Evolutionary conservation across 2,888 invertebrate genomes (phyloP).

Genomic region (Archaeoteleia sp.): DNA sequence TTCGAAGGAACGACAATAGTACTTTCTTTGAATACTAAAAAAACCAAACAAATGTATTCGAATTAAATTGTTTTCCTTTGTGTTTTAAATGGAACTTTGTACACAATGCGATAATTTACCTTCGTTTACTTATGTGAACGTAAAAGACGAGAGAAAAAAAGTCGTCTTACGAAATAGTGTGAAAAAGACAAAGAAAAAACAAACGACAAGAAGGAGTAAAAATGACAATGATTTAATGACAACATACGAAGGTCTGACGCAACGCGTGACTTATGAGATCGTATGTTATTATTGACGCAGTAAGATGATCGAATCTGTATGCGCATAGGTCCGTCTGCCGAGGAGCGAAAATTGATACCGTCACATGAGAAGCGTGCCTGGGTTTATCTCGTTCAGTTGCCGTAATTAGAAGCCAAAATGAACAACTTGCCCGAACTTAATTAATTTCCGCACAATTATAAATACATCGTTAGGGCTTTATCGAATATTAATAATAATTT

Average conservation of each 20-base stretch:
- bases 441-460: slow-evolving; percentile 28
- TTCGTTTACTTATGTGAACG: too few relatives aligned
- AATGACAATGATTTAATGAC: slow-evolving; percentile 30
- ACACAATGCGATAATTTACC: too few relatives aligned
- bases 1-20: too few relatives aligned
- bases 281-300: slow-evolving; percentile 26
- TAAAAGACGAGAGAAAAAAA: too few relatives aligned
- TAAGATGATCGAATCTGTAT: slow-evolving; percentile 7
- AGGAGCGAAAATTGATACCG: slow-evolving; percentile 39
- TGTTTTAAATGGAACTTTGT: too few relatives aligned
- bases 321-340: slow-evolving; percentile 15
- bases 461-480: too few relatives aligned
- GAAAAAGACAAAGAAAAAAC: slow-evolving; percentile 7
- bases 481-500: too few relatives aligned
- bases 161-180: too few relatives aligned
- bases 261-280: slow-evolving; percentile 17
- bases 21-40: too few relatives aligned
- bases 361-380: slow-evolving; percentile 30
- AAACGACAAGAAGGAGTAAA: slow-evolving; percentile 1
- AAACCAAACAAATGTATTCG: too few relatives aligned
- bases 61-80: too few relatives aligned
- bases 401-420: slow-evolving; percentile 32
- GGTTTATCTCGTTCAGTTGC: slow-evolving; percentile 34
- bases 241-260: slow-evolving; percentile 18
- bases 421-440: slow-evolving; percentile 26